Percentiles rank a stretch among this genome's conserved stretches.
Evolutionary conservation across 1,140 invertebrate species (phyloP).

Genomic region (Drosophila tropicalis): DNA sequence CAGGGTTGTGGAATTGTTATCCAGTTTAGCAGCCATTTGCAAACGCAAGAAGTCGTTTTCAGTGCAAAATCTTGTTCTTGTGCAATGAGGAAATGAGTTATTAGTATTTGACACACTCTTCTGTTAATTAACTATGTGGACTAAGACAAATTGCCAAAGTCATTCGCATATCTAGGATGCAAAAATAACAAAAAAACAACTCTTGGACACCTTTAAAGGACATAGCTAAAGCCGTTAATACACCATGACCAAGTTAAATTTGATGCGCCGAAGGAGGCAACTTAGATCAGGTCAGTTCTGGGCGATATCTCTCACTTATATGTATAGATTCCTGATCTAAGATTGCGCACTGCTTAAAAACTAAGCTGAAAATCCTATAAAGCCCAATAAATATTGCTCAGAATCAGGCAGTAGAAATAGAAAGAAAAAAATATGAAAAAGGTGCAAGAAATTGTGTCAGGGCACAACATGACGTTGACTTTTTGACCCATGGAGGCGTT

Average conservation of each 20-base stretch:
- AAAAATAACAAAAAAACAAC: too few relatives aligned
- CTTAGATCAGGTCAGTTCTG: conserved; percentile 9
- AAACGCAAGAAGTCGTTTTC: not conserved
- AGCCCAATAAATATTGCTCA: conserved; percentile 76
- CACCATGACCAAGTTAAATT: conserved; percentile 66
- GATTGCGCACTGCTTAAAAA: conserved; percentile 52
- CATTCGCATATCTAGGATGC: too few relatives aligned
- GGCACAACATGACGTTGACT: conserved; percentile 80
- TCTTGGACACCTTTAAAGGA: conserved; percentile 28
- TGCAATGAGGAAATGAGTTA: conserved; percentile 16
- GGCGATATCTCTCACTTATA: not conserved
- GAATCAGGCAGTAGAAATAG: conserved; percentile 49
- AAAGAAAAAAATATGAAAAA: conserved; percentile 26
- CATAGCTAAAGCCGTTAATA: conserved; percentile 35
- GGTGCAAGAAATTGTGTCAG: conserved; percentile 73
- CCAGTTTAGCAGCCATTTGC: conserved; percentile 30
- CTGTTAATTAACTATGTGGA: conserved; percentile 19
- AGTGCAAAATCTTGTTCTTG: conserved; percentile 12
- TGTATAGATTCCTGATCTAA: conserved; percentile 38
- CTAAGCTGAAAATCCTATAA: conserved; percentile 80
- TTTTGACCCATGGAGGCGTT: conserved; percentile 71
- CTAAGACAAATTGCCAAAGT: conserved; percentile 20
- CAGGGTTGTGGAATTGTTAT: not conserved
- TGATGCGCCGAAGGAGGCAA: conserved; percentile 52
- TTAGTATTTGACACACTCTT: conserved; percentile 38